A percentile compares a stretch with the other conserved stretches of the same genome.
These are phyloP conservation scores for Phalera bucephala DNA, from an alignment of 2,888 invertebrate genomes.

Conservation along the genomic window DNA sequence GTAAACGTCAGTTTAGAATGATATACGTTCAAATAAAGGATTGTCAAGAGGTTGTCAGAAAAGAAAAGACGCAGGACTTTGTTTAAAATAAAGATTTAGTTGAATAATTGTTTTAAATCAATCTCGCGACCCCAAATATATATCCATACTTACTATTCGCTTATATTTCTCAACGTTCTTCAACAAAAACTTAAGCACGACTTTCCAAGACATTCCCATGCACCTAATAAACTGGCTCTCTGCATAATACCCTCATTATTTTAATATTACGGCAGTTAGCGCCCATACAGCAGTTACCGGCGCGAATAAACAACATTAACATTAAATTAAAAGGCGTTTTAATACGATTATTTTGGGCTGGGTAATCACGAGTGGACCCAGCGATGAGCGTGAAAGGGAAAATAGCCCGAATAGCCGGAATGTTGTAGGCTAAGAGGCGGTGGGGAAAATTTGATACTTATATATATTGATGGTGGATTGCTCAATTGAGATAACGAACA, in stretches of 20 bases:
- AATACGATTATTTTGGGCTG: conserved; percentile 31
- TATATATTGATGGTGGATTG: too few species aligned
- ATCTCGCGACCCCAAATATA: too few species aligned
- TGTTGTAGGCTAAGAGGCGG: neutral
- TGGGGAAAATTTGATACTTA: neutral
- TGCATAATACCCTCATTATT: conserved; percentile 27
- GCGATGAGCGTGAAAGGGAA: conserved; percentile 22
- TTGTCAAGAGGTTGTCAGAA: too few species aligned
- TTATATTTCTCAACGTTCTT: too few species aligned
- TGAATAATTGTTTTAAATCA: too few species aligned
- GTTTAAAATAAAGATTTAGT: too few species aligned
- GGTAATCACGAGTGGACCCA: conserved; percentile 34
- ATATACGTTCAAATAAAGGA: too few species aligned
- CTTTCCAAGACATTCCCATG: conserved; percentile 8
- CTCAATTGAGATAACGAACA: too few species aligned
- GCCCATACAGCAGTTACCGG: conserved; percentile 28
- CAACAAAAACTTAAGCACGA: conserved; percentile 4
- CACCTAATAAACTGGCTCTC: conserved; percentile 14
- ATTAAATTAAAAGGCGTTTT: conserved; percentile 40
- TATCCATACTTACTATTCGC: too few species aligned
- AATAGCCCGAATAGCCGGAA: conserved; percentile 26
- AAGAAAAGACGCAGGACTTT: too few species aligned
- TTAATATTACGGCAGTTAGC: conserved; percentile 27
- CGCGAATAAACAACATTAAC: conserved; percentile 37
- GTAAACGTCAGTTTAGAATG: too few species aligned